Percentiles rank a stretch among this genome's conserved stretches.
Conservation (phyloP, 2,888 invertebrate genomes). For the Polydrusus cervinus region DNA sequence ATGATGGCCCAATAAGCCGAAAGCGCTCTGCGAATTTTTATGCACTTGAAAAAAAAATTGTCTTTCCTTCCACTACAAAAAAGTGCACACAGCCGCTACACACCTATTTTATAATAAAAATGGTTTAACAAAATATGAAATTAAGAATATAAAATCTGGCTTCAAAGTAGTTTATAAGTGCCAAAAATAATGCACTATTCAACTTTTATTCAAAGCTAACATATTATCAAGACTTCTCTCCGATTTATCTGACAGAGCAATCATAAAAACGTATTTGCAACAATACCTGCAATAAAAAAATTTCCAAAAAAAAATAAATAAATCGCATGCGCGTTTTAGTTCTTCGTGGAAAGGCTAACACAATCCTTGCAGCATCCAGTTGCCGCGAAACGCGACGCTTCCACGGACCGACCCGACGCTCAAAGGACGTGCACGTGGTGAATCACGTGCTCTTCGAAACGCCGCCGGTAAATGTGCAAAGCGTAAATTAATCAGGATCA, state of each 20-base stretch:
- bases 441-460: conserved; percentile 46
- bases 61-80: too few species aligned
- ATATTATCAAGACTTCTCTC: not conserved
- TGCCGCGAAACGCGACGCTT: conserved; percentile 65
- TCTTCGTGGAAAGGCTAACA: conserved; percentile 60
- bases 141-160: too few species aligned
- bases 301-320: conserved; percentile 6
- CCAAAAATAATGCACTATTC: too few species aligned
- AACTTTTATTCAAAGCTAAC: too few species aligned
- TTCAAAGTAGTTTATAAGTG: too few species aligned
- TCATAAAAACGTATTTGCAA: conserved; percentile 3
- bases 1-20: too few species aligned
- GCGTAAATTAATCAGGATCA: conserved; percentile 39
- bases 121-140: too few species aligned
- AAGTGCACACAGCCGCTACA: too few species aligned
- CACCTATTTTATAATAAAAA: too few species aligned
- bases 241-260: not conserved
- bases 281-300: not conserved
- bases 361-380: conserved; percentile 68
- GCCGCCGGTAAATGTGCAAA: conserved; percentile 29
- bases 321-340: conserved; percentile 62
- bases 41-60: too few species aligned
- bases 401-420: conserved; percentile 53
- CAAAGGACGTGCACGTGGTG: conserved; percentile 50
- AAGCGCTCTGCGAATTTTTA: too few species aligned